phyloP scores from a whole-genome alignment of 2,888 invertebrate species.

The Scaptomyza tumidula region DNA sequence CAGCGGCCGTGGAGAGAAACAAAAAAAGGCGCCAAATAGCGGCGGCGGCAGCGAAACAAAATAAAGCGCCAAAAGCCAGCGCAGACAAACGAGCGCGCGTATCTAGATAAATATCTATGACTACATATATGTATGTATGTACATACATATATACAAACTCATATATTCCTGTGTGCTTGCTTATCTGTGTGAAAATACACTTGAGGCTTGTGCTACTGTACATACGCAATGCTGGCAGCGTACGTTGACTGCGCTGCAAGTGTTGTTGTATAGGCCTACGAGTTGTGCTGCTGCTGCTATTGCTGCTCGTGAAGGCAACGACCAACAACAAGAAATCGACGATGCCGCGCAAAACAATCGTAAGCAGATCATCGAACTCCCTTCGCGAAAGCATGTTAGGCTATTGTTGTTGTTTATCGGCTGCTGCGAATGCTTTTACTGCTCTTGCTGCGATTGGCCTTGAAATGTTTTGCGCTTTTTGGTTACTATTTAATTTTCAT shows the following conservation, averaged over 20 bases:
- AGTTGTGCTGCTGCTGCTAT: conserved; percentile 9
- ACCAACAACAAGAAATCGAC: conserved; percentile 49
- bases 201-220: conserved; percentile 76
- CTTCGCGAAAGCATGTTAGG: conserved; percentile 32
- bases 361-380: conserved; percentile 84
- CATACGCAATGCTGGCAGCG: conserved; percentile 53
- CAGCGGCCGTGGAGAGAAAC: conserved; percentile 40
- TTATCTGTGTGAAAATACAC: conserved; percentile 66
- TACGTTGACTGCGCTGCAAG: conserved; percentile 27
- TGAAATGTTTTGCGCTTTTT: conserved; percentile 50
- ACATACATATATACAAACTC: not conserved
- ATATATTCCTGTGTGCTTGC: conserved; percentile 9
- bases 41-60: conserved; percentile 19
- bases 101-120: conserved; percentile 72
- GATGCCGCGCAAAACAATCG: conserved; percentile 70
- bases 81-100: conserved; percentile 57
- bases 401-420: conserved; percentile 12
- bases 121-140: conserved; percentile 9
- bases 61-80: conserved; percentile 64
- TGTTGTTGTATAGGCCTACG: conserved; percentile 40
- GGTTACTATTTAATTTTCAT: conserved; percentile 64
- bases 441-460: conserved; percentile 57
- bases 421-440: conserved; percentile 9
- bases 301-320: conserved; percentile 61
- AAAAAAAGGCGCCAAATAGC: conserved; percentile 31